These are phyloP conservation scores for Seladonia tumulorum DNA, from an alignment of 2,888 invertebrate species.

Conservation along the genomic window DNA sequence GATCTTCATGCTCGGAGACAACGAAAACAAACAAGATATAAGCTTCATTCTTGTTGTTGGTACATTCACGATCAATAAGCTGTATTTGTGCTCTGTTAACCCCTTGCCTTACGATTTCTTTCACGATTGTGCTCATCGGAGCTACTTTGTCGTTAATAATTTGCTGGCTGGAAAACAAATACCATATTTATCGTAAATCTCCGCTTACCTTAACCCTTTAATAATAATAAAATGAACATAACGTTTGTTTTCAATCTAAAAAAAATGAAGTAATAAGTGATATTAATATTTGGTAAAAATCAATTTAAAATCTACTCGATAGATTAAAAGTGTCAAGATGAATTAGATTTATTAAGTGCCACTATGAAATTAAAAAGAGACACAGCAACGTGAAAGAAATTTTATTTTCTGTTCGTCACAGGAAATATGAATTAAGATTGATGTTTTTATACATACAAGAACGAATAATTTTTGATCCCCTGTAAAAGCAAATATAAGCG, in stretches of 20 bases:
- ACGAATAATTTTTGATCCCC: not conserved
- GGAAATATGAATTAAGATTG: not conserved
- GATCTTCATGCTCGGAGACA: not conserved
- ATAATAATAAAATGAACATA: not conserved
- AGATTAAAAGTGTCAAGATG: not conserved
- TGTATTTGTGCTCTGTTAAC: not conserved
- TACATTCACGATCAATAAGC: not conserved
- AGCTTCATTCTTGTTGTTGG: not conserved
- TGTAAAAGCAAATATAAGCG: not conserved
- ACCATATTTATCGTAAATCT: not conserved
- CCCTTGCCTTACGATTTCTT: not conserved
- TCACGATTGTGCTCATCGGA: not conserved
- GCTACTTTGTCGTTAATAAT: not conserved
- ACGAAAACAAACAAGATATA: not conserved
- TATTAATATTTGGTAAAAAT: not conserved
- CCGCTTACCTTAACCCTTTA: not conserved
- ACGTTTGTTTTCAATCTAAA: not conserved
- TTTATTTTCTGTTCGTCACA: not conserved
- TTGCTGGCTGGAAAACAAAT: not conserved
- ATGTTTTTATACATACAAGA: not conserved
- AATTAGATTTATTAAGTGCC: no score
- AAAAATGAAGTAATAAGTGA: not conserved
- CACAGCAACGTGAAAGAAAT: not conserved
- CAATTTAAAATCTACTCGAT: not conserved
- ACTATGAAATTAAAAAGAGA: not conserved